These are phyloP conservation scores for Prochilodus magdalenae DNA, from an alignment of 2,113 vertebrate species.

Conservation along the genomic window DNA sequence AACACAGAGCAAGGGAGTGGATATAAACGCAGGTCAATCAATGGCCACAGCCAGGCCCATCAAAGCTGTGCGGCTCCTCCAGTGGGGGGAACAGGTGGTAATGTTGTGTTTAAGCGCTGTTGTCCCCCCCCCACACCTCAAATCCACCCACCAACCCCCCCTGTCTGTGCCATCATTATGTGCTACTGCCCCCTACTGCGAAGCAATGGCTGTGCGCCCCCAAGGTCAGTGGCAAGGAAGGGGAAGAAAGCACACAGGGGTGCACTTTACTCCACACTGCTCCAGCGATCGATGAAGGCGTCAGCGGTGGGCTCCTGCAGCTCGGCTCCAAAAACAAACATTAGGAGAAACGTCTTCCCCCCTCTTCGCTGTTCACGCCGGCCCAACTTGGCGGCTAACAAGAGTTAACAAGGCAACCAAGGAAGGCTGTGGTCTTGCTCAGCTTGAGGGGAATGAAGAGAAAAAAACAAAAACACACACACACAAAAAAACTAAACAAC, in stretches of 20 bases:
- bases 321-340: conserved; percentile 64
- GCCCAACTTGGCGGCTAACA: conserved; percentile 39
- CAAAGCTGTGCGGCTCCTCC: conserved; percentile 58
- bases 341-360: conserved; percentile 66
- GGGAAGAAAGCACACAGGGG: conserved; percentile 57
- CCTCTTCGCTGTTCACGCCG: conserved; percentile 16
- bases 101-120: conserved; percentile 68
- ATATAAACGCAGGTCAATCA: conserved; percentile 59
- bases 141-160: conserved; percentile 16
- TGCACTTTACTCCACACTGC: conserved; percentile 67
- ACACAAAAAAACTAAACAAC: neutral
- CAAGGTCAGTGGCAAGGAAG: conserved; percentile 66
- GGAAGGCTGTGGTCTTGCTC: conserved; percentile 25
- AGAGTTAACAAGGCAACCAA: conserved; percentile 48
- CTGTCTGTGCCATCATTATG: conserved; percentile 73
- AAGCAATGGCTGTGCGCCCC: conserved; percentile 63
- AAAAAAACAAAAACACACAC: neutral
- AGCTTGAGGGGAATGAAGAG: neutral
- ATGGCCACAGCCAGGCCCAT: conserved; percentile 49
- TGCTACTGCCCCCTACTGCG: conserved; percentile 77
- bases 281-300: conserved; percentile 66
- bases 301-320: conserved; percentile 56
- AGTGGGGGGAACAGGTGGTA: conserved; percentile 57
- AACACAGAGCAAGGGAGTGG: conserved; percentile 47
- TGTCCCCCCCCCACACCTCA: conserved; percentile 32